Evolutionary conservation across 1,140 invertebrate genomes (phyloP).

Genomic region (Samia ricini): DNA sequence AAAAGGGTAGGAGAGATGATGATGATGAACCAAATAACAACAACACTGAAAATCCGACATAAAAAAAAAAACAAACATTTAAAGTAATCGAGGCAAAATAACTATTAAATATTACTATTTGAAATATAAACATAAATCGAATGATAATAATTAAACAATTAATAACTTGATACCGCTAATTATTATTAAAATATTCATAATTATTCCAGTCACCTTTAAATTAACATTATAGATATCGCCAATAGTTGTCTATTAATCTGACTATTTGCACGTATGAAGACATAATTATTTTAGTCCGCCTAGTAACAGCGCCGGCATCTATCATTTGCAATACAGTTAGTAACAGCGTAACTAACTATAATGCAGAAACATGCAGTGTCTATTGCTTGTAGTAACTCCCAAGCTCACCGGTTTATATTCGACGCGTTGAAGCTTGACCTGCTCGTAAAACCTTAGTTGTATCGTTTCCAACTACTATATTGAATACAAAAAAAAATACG

Average conservation of each 20-base stretch:
- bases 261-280: not conserved
- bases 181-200: slow-evolving; percentile 8
- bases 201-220: slow-evolving; percentile 33
- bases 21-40: no score
- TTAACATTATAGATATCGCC: slow-evolving; percentile 11
- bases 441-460: slow-evolving; percentile 1
- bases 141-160: no score
- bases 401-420: slow-evolving; percentile 41
- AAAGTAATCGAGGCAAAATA: no score
- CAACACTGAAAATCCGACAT: no score
- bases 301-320: slow-evolving; percentile 18
- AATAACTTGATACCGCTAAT: no score
- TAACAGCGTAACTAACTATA: slow-evolving; percentile 16
- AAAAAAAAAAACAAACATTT: no score
- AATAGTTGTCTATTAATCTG: slow-evolving; percentile 10
- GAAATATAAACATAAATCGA: no score
- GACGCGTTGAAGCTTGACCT: slow-evolving; percentile 33
- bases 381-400: not conserved
- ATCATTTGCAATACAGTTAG: slow-evolving; percentile 19
- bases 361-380: slow-evolving; percentile 1
- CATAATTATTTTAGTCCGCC: slow-evolving; percentile 14
- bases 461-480: not conserved
- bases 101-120: no score
- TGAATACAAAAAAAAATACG: no score
- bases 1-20: no score